These are phyloP conservation scores for Allacma fusca DNA, from an alignment of 2,888 invertebrate genomes.

Conservation along the genomic window DNA sequence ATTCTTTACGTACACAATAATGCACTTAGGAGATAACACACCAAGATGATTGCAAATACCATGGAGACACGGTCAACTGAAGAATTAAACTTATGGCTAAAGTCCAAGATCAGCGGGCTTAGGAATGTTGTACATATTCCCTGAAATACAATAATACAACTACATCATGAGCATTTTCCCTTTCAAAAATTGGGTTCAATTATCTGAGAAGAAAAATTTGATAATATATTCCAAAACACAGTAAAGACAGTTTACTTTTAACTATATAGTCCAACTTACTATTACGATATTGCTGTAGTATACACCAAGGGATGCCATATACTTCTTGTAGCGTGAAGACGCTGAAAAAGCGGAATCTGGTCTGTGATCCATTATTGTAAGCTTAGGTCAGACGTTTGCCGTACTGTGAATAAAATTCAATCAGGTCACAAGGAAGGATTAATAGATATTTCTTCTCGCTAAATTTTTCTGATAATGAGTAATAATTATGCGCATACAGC, in stretches of 20 bases:
- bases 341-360: slow-evolving; percentile 8
- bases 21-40: slow-evolving; percentile 46
- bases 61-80: slow-evolving; percentile 47
- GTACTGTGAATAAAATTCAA: no score
- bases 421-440: no score
- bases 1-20: slow-evolving; percentile 44
- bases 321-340: background rate
- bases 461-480: no score
- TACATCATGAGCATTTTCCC: no score
- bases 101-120: slow-evolving; percentile 47
- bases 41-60: slow-evolving; percentile 49
- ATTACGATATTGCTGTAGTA: background rate
- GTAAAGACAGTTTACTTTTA: background rate
- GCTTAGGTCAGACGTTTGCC: background rate
- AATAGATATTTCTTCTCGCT: no score
- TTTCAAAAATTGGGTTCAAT: no score
- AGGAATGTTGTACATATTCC: slow-evolving; percentile 48
- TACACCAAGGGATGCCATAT: background rate
- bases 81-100: slow-evolving; percentile 49
- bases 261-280: background rate
- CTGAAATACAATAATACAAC: background rate
- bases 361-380: background rate
- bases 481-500: no score
- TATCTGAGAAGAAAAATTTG: no score
- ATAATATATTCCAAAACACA: no score